Conservation (phyloP, 2,888 invertebrate species). For the Meteorus cinctellus region DNA sequence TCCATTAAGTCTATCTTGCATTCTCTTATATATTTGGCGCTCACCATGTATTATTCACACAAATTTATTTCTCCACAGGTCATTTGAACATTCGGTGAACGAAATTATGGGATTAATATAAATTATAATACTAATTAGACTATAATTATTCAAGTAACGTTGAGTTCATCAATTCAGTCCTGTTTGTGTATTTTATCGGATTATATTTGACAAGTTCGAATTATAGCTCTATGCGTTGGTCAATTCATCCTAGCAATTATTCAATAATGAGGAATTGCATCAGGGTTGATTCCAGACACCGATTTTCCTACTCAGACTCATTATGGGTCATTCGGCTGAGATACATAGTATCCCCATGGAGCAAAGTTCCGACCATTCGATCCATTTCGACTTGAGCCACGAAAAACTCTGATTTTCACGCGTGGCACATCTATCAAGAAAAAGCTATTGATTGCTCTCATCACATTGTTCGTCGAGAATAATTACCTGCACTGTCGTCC, state of each 20-base stretch:
- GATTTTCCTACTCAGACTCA: background rate
- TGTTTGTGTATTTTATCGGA: no score
- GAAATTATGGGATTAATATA: slow-evolving; percentile 66
- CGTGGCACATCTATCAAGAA: slow-evolving; percentile 59
- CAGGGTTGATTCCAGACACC: background rate
- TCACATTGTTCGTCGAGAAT: background rate
- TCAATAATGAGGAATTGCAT: background rate
- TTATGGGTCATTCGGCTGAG: slow-evolving; percentile 59
- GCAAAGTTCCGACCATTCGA: slow-evolving; percentile 62
- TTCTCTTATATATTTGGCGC: slow-evolving; percentile 38
- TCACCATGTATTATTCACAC: slow-evolving; percentile 5
- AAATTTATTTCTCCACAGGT: slow-evolving; percentile 52
- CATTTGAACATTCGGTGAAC: slow-evolving; percentile 65
- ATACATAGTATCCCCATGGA: slow-evolving; percentile 70
- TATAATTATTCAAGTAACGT: background rate
- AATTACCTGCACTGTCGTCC: background rate
- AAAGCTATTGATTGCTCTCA: background rate
- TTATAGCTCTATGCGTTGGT: background rate
- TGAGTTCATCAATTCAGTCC: no score
- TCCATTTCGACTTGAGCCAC: slow-evolving; percentile 62
- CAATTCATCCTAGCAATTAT: background rate
- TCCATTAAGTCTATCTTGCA: background rate
- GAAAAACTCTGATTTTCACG: slow-evolving; percentile 69
- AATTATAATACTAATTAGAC: background rate
- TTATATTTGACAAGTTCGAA: background rate